Conservation (phyloP, 2,113 vertebrate species). For the Serranochromis macrocephalus region DNA sequence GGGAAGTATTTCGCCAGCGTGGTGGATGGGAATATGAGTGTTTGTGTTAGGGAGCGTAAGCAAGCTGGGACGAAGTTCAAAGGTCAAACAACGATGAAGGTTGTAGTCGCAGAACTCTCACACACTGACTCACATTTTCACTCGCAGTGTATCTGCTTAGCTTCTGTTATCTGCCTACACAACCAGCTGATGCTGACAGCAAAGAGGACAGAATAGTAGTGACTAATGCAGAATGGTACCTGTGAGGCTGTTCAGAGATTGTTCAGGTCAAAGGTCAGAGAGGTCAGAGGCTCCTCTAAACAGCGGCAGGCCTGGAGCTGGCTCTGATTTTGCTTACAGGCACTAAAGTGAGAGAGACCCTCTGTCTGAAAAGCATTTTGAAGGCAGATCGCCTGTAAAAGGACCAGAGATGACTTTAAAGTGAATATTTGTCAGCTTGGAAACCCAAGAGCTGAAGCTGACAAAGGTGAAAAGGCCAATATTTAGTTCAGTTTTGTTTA, state of each 20-base stretch:
- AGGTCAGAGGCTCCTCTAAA: neutral
- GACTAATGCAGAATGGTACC: neutral
- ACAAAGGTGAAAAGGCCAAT: neutral
- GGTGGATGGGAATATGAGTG: neutral
- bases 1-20: rapidly evolving
- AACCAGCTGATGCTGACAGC: neutral
- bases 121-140: neutral
- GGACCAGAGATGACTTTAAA: neutral
- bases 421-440: neutral
- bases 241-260: neutral
- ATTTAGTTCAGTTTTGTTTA: neutral
- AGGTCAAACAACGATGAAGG: neutral
- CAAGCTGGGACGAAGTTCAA: neutral
- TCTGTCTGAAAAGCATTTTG: neutral
- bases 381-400: neutral
- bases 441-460: neutral
- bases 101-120: neutral
- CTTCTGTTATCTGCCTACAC: neutral
- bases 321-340: neutral
- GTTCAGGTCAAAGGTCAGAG: neutral
- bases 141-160: neutral
- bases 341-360: neutral
- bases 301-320: neutral
- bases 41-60: neutral
- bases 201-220: neutral